Base-by-base conservation (phyloP, 30 jellyfish, hydroid and myxozoan genomes). In the Catostylus mosaicus region DNA sequence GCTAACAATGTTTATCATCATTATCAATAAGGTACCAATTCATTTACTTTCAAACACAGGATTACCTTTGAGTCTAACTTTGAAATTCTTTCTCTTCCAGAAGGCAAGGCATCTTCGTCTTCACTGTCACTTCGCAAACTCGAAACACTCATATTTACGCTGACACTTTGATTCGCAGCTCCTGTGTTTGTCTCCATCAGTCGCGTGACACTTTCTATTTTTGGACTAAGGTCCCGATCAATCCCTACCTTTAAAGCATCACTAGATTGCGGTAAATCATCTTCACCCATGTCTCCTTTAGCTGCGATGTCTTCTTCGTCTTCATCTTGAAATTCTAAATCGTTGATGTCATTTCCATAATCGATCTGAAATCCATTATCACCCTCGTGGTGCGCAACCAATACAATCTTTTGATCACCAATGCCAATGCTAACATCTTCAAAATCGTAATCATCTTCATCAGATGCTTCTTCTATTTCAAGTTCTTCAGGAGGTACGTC, bases 331-430 rank as follows among this genome's bases (percentile, higher is more conserved):
- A 77, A 75, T 20, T 85, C 89, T 30, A 61, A 51, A 12, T 85
- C 75, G 35, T 68, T 40, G 3, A 43, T 34, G 20, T 64, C 83
- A 57, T 73, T 62, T 19, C 85, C 93, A 52, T 35, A 72, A 24
- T 74, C 93, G 38, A 88, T 74, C 16, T 67, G 80, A 46, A 79
- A 64, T 33, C 76, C 90, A 45, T 88, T 86, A 18, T 80, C 97
- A 35, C 89, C 80, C 22, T 89, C 97, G 34, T 88, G 97, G 34
- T 79, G 97, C 27, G 83, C 89, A 20, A 88, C 93, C 27, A 88
- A 61, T 20, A 88, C 97, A 11, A 88, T 75, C 82, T 79, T 72
- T 40, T 88, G 90, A 30, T 62, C 93, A 1, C 67, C 89, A 24
- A 80, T 20, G 22, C 78, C 89, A 24, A 79, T 18, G 69, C 84